Conservation (phyloP, 2,888 invertebrate species). For the Alloscopus bannaensis region DNA sequence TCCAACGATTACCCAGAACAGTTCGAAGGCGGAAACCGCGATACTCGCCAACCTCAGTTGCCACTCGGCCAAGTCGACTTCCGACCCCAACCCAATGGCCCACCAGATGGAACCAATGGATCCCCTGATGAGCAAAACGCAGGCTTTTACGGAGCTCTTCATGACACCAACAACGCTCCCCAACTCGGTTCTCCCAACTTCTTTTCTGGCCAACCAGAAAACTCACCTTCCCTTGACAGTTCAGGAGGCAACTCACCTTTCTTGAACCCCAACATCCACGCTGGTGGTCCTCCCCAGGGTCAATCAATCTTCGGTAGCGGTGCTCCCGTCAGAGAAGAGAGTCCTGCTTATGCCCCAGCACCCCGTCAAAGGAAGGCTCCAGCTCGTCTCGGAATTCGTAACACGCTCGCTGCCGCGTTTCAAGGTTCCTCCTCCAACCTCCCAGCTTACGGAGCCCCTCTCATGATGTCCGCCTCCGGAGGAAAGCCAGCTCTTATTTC, state of each 20-base stretch:
- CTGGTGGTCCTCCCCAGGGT: constrained; percentile 17
- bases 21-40: constrained; percentile 66
- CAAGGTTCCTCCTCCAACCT: constrained; percentile 47
- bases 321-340: constrained; percentile 23
- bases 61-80: background rate
- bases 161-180: constrained; percentile 28
- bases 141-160: constrained; percentile 37
- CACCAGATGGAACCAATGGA: constrained; percentile 27
- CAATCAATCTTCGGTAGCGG: constrained; percentile 15
- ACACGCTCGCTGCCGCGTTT: constrained; percentile 38
- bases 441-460: constrained; percentile 59
- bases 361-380: constrained; percentile 26
- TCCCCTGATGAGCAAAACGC: constrained; percentile 32
- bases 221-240: constrained; percentile 15
- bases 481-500: constrained; percentile 24
- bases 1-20: constrained; percentile 68
- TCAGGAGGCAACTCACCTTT: constrained; percentile 14
- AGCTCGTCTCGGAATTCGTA: constrained; percentile 24
- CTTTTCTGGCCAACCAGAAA: background rate
- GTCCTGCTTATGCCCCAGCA: background rate
- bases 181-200: constrained; percentile 12
- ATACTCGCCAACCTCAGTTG: constrained; percentile 55
- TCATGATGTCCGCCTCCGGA: constrained; percentile 69
- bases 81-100: constrained; percentile 38
- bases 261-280: background rate